Conservation (phyloP, 35 echinoderm and acorn worm genomes). For the Heliocidaris erythrogramma region DNA sequence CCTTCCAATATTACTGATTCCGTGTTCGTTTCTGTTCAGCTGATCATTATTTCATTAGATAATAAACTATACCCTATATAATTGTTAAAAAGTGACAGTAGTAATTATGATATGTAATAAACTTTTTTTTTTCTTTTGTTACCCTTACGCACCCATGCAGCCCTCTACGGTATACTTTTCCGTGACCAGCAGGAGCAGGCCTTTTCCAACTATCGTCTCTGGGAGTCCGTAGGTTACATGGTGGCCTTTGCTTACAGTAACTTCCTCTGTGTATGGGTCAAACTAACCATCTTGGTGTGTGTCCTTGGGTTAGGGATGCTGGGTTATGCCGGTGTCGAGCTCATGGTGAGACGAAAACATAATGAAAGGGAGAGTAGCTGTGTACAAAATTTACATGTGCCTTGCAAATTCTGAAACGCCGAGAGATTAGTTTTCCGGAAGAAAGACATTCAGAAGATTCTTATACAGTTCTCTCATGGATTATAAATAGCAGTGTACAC, state of each 20-base stretch:
- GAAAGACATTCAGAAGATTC: background rate
- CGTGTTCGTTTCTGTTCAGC: background rate
- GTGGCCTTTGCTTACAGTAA: constrained; percentile 93
- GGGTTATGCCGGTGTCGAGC: constrained; percentile 61
- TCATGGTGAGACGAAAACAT: background rate
- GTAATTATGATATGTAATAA: too few species aligned
- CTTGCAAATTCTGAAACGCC: too few species aligned
- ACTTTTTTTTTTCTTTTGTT: background rate
- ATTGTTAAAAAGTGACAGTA: too few species aligned
- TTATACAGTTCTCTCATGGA: background rate
- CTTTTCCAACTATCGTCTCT: constrained; percentile 92
- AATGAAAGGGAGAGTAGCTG: too few species aligned
- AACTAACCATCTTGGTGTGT: constrained; percentile 71
- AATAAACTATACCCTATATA: too few species aligned
- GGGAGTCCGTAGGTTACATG: constrained; percentile 86
- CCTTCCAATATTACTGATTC: too few species aligned
- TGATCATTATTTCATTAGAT: background rate
- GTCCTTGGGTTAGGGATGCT: constrained; percentile 61
- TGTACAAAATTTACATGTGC: too few species aligned
- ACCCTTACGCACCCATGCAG: background rate
- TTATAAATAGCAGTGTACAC: background rate
- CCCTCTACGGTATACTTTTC: constrained; percentile 72
- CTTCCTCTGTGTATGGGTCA: constrained; percentile 90
- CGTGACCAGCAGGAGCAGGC: constrained; percentile 69
- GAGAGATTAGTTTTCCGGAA: background rate